These are phyloP conservation scores for Pterocles burchelli DNA, from an alignment of 2,113 vertebrate species.

Conservation along the genomic window DNA sequence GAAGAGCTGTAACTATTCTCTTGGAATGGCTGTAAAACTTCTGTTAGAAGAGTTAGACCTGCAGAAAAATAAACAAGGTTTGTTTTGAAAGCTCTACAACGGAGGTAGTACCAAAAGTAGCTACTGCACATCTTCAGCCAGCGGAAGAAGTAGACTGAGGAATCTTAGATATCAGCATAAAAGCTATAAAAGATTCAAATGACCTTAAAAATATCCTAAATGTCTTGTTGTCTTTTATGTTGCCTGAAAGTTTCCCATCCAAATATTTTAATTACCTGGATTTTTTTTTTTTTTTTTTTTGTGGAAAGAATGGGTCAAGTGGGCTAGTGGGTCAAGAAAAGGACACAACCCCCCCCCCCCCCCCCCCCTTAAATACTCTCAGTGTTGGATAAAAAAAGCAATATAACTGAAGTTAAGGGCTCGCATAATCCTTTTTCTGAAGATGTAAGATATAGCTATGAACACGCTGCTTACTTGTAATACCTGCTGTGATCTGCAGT, in stretches of 20 bases:
- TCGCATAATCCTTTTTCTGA: constrained; percentile 26
- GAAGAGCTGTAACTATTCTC: neutral
- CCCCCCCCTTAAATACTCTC: neutral
- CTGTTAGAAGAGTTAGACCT: neutral
- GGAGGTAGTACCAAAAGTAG: neutral
- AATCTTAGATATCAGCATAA: neutral
- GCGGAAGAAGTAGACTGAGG: neutral
- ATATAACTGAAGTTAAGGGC: neutral
- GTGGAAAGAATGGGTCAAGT: neutral
- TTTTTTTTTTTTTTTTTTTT: neutral
- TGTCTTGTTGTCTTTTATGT: neutral
- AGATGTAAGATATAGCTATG: neutral
- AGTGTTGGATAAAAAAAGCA: neutral
- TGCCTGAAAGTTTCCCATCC: neutral
- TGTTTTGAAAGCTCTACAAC: neutral
- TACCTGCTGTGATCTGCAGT: constrained; percentile 29
- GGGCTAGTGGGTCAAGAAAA: neutral
- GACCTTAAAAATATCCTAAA: neutral
- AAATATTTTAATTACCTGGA: neutral
- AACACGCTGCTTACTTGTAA: neutral
- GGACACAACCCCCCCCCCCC: too few species aligned
- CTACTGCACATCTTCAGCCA: neutral
- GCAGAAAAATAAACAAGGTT: neutral
- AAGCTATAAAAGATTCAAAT: neutral
- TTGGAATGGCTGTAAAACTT: neutral